Percentiles rank a stretch among this genome's conserved stretches.
Evolutionary conservation across 2,113 vertebrate species (phyloP).

Genomic region (Corydoras maculifer): DNA sequence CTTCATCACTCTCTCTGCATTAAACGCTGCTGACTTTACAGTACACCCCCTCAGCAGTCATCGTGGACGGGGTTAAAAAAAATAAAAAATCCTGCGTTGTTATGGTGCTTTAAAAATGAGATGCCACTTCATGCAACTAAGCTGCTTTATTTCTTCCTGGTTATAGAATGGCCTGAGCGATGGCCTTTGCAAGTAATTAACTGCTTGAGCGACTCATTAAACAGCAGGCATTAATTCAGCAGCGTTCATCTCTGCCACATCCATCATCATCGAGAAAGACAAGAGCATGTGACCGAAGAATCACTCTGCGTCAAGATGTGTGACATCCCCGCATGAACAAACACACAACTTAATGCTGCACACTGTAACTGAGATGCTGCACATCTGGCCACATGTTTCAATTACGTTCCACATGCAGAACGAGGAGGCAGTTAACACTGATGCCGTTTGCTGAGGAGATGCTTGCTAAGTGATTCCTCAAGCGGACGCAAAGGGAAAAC

Average conservation of each 20-base stretch:
- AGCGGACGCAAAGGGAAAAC: no score
- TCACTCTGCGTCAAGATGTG: constrained; percentile 1
- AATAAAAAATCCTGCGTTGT: no score
- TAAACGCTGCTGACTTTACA: no score
- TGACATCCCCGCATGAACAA: neutral
- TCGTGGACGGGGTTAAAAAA: no score
- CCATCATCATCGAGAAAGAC: constrained; percentile 53
- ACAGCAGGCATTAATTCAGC: constrained; percentile 51
- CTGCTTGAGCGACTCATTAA: constrained; percentile 51
- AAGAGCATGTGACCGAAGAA: constrained; percentile 43
- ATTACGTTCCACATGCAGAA: neutral
- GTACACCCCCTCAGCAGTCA: no score
- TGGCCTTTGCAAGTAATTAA: constrained; percentile 57
- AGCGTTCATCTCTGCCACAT: constrained; percentile 48
- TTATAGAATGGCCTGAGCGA: constrained; percentile 45
- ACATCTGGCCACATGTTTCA: no score
- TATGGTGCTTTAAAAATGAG: neutral
- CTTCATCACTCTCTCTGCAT: no score
- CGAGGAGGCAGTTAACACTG: no score
- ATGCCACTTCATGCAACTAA: constrained; percentile 3
- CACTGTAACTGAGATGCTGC: neutral
- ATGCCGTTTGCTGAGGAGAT: no score
- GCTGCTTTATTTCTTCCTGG: constrained; percentile 19
- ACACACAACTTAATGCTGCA: neutral
- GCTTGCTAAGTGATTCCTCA: no score